A percentile compares a stretch with the other conserved stretches of the same genome.
phyloP scores from a whole-genome alignment of 2,888 invertebrate species.

The Norana najaformis region DNA sequence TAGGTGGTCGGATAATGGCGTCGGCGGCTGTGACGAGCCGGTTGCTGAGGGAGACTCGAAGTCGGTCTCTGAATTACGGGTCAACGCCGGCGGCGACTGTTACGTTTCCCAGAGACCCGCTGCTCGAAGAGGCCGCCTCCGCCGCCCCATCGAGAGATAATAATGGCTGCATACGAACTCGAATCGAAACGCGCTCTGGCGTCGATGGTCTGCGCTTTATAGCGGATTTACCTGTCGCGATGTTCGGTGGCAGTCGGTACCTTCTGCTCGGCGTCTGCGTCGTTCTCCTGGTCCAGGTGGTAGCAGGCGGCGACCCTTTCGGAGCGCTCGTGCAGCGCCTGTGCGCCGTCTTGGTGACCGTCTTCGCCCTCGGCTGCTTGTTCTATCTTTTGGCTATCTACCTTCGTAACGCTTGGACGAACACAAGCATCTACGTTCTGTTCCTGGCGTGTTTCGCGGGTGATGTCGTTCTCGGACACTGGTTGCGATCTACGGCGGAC shows the following conservation, averaged over 20 bases:
- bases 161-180: not conserved
- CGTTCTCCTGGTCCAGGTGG: constrained; percentile 50
- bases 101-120: not conserved
- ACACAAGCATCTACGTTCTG: constrained; percentile 59
- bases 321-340: constrained; percentile 55
- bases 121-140: not conserved
- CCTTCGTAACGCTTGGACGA: constrained; percentile 59
- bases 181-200: not conserved
- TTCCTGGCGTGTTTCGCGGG: constrained; percentile 60
- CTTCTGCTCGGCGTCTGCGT: constrained; percentile 39
- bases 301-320: constrained; percentile 50
- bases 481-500: constrained; percentile 44
- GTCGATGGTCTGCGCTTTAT: not conserved
- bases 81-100: constrained; percentile 52
- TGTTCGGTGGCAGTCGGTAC: not conserved
- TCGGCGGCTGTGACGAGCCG: constrained; percentile 54
- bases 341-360: constrained; percentile 56
- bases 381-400: constrained; percentile 60
- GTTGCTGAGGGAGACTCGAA: constrained; percentile 77
- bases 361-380: constrained; percentile 58
- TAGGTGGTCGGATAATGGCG: constrained; percentile 51
- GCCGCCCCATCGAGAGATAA: not conserved
- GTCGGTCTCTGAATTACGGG: constrained; percentile 56
- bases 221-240: constrained; percentile 38
- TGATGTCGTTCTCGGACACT: constrained; percentile 44